Percentiles rank a stretch among this genome's conserved stretches.
phyloP scores from a whole-genome alignment of 2,888 invertebrate genomes.

The Tetranychus piercei region DNA sequence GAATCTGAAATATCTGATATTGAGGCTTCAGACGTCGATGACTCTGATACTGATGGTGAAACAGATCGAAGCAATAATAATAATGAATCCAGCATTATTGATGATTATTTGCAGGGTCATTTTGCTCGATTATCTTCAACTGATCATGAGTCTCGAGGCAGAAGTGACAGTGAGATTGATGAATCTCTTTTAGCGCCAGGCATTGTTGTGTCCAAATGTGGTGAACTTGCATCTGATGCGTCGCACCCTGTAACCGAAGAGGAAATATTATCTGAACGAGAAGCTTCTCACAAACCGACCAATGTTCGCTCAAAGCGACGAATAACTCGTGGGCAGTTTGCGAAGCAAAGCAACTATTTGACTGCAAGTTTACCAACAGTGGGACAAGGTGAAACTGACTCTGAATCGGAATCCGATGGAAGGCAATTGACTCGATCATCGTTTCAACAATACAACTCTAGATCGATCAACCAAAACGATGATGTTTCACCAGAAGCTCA shows the following conservation, averaged over 20 bases:
- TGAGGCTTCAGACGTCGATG: neutral
- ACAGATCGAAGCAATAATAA: neutral
- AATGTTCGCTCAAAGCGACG: neutral
- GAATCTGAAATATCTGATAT: neutral
- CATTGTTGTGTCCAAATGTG: neutral
- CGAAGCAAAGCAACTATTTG: neutral
- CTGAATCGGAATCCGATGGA: conserved; percentile 11
- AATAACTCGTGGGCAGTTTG: neutral
- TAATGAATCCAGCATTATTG: neutral
- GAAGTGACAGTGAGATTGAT: neutral
- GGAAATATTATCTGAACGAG: conserved; percentile 1
- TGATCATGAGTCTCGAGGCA: neutral
- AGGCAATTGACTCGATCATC: neutral
- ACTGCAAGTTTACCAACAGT: neutral
- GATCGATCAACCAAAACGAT: neutral
- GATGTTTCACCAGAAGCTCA: neutral
- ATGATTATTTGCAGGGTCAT: neutral
- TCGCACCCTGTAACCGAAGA: neutral
- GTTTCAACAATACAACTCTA: neutral
- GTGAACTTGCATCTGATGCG: neutral
- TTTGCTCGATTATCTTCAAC: conserved; percentile 4
- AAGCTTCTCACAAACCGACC: neutral
- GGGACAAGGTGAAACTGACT: conserved; percentile 1
- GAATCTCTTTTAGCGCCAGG: neutral
- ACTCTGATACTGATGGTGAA: neutral